Evolutionary conservation across 2,797 vertebrate genomes (phyloP).

Genomic region (Artibeus lituratus): DNA sequence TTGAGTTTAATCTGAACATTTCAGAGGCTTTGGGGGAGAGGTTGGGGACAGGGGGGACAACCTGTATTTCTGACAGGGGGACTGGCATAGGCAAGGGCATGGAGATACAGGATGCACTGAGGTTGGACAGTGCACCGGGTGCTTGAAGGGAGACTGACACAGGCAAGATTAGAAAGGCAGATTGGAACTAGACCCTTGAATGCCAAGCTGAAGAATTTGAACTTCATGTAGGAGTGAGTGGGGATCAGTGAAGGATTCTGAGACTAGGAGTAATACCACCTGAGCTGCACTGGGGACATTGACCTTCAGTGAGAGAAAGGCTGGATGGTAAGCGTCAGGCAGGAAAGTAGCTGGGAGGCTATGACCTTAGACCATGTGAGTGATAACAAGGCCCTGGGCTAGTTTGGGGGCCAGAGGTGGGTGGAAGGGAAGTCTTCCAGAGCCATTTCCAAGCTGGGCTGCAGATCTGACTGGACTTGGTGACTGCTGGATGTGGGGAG

Average conservation of each 20-base stretch:
- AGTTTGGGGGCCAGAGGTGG: background rate
- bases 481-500: slow-evolving; percentile 19
- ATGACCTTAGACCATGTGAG: background rate
- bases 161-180: background rate
- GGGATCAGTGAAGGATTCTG: background rate
- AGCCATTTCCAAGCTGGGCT: background rate
- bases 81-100: background rate
- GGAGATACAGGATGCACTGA: no score
- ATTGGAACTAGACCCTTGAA: background rate
- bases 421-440: slow-evolving; percentile 1
- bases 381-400: background rate
- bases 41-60: background rate
- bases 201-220: background rate
- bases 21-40: background rate
- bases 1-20: slow-evolving; percentile 12
- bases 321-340: background rate
- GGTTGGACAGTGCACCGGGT: background rate
- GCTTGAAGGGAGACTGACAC: background rate
- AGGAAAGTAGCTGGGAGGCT: background rate
- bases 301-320: background rate
- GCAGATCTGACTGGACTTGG: background rate
- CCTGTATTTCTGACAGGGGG: background rate
- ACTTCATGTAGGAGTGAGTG: background rate
- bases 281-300: background rate
- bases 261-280: background rate